These are phyloP conservation scores for Haplochromis burtoni DNA, from an alignment of 2,113 vertebrate genomes.

Conservation along the genomic window DNA sequence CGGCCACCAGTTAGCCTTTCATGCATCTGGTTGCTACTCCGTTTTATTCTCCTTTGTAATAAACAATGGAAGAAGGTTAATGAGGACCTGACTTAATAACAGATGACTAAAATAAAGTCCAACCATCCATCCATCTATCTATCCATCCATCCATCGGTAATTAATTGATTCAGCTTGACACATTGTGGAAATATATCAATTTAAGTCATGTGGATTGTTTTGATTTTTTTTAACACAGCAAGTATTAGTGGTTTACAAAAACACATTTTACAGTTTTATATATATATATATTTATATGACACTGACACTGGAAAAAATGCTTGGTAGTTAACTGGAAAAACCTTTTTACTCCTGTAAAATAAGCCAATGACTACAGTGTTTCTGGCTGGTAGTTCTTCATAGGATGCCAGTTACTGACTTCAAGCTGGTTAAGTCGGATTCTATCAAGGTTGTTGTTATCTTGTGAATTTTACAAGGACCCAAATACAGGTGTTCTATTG, in stretches of 20 bases:
- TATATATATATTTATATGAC: too few relatives aligned
- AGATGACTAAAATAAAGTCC: not conserved
- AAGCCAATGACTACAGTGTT: not conserved
- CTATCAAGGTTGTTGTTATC: not conserved
- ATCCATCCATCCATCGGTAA: too few relatives aligned
- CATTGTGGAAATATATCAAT: too few relatives aligned
- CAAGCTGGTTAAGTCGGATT: not conserved
- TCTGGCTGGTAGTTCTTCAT: not conserved
- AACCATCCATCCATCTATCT: not conserved
- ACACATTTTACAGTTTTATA: too few relatives aligned
- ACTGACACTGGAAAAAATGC: not conserved
- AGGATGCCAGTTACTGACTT: not conserved
- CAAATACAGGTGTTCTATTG: not conserved
- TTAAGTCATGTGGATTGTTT: too few relatives aligned
- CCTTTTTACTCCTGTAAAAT: not conserved
- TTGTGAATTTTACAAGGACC: not conserved
- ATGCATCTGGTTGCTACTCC: conserved; percentile 16
- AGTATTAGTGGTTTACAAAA: too few relatives aligned
- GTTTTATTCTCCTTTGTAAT: not conserved
- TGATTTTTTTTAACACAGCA: too few relatives aligned
- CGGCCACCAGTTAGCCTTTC: not conserved
- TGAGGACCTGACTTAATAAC: conserved; percentile 12
- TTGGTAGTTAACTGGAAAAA: not conserved
- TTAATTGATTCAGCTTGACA: too few relatives aligned
- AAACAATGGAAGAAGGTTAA: conserved; percentile 24